These are phyloP conservation scores for Aleiodes testaceus DNA, from an alignment of 2,888 invertebrate genomes.

Conservation along the genomic window DNA sequence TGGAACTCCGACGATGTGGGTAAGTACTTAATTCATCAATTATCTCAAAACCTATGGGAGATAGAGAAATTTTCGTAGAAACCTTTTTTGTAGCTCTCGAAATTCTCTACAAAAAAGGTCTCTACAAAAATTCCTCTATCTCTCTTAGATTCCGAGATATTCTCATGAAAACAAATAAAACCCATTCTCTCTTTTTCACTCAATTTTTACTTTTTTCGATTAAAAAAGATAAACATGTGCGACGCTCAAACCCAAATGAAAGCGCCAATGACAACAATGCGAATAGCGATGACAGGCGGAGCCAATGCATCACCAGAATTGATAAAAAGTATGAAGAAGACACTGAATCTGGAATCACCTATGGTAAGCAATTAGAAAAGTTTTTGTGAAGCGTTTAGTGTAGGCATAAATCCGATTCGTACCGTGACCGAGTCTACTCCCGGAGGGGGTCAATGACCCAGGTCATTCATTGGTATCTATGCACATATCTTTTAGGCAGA, in stretches of 20 bases:
- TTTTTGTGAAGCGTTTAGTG: not conserved
- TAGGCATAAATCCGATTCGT: not conserved
- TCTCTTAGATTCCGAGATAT: too few relatives aligned
- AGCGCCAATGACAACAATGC: slow-evolving; percentile 73
- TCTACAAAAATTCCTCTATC: too few relatives aligned
- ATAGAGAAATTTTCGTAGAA: too few relatives aligned
- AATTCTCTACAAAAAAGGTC: too few relatives aligned
- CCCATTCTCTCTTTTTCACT: not conserved
- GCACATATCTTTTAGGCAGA: slow-evolving; percentile 60
- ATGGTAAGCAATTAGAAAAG: slow-evolving; percentile 70
- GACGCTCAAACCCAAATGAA: slow-evolving; percentile 73
- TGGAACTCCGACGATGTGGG: slow-evolving; percentile 90
- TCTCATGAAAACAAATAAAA: not conserved
- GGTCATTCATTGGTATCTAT: slow-evolving; percentile 61
- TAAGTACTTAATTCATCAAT: slow-evolving; percentile 52
- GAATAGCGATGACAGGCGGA: slow-evolving; percentile 82
- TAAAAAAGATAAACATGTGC: slow-evolving; percentile 79
- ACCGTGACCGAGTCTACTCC: not conserved
- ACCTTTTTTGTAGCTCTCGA: too few relatives aligned
- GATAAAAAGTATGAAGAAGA: slow-evolving; percentile 74
- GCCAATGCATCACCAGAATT: slow-evolving; percentile 81
- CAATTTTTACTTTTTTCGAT: not conserved
- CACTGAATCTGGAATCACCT: slow-evolving; percentile 73
- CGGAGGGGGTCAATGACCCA: slow-evolving; percentile 57
- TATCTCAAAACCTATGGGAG: too few relatives aligned